These are phyloP conservation scores for Drosophila macrospina DNA, from an alignment of 2,888 invertebrate species.

Conservation along the genomic window DNA sequence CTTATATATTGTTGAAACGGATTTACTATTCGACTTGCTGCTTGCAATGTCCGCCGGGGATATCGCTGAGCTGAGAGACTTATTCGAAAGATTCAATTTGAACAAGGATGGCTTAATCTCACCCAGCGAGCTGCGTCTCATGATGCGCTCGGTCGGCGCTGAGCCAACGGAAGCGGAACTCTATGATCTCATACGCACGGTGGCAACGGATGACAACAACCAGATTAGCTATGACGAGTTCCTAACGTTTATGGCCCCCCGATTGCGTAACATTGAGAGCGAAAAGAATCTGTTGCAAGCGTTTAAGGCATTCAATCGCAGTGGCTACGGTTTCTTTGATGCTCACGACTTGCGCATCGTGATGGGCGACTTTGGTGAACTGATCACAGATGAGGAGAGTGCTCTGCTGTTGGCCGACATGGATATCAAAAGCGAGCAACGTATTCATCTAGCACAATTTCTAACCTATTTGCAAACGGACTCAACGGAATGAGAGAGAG, in stretches of 20 bases:
- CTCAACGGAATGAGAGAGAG: not conserved
- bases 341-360: slow-evolving; percentile 98
- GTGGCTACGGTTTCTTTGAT: slow-evolving; percentile 98
- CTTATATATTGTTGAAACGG: not conserved
- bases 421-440: slow-evolving; percentile 95
- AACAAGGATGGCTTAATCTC: slow-evolving; percentile 99
- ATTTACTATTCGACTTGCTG: slow-evolving; percentile 9
- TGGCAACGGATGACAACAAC: slow-evolving; percentile 87
- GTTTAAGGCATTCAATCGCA: slow-evolving; percentile 92
- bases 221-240: slow-evolving; percentile 98
- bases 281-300: slow-evolving; percentile 95
- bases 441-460: slow-evolving; percentile 91
- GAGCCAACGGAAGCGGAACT: slow-evolving; percentile 99
- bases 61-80: slow-evolving; percentile 99
- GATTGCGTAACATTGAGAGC: slow-evolving; percentile 99
- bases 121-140: slow-evolving; percentile 98
- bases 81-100: slow-evolving; percentile 99
- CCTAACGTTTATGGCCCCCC: slow-evolving; percentile 99
- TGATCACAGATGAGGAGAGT: slow-evolving; percentile 98
- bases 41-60: slow-evolving; percentile 93
- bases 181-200: slow-evolving; percentile 99
- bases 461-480: slow-evolving; percentile 84
- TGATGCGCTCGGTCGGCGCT: slow-evolving; percentile 98
- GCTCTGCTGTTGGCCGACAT: slow-evolving; percentile 99
- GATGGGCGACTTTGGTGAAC: slow-evolving; percentile 99